Evolutionary conservation across 1,140 invertebrate species (phyloP).

Genomic region (Arctopsyche grandis): DNA sequence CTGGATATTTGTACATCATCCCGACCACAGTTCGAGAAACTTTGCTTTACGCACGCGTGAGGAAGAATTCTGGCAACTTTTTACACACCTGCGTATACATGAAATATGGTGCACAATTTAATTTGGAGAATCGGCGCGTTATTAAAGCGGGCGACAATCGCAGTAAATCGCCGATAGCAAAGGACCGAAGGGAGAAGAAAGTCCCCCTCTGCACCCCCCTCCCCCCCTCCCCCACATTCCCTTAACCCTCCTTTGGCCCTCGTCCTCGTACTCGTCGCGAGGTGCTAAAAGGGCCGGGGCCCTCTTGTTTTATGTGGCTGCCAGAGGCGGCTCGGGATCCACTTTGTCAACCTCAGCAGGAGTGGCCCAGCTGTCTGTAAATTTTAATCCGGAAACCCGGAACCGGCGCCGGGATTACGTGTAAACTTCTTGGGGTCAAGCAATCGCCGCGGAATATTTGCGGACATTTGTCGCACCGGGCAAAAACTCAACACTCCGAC

Average conservation of each 20-base stretch:
- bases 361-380: constrained; percentile 8
- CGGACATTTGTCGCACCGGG: constrained; percentile 3
- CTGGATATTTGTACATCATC: too few species aligned
- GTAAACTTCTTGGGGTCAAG: constrained; percentile 4
- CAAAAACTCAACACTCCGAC: neutral
- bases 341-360: constrained; percentile 2
- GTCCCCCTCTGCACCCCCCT: too few species aligned
- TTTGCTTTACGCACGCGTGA: too few species aligned
- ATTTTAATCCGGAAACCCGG: constrained; percentile 2
- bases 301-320: neutral
- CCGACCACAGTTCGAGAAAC: too few species aligned
- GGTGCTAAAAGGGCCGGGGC: neutral
- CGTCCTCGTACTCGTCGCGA: neutral
- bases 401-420: neutral
- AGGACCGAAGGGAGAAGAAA: too few species aligned
- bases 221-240: too few species aligned
- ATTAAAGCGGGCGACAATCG: neutral
- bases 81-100: too few species aligned
- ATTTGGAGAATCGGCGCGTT: neutral
- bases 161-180: neutral
- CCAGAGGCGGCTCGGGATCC: neutral
- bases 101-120: neutral
- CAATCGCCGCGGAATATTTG: constrained; percentile 19
- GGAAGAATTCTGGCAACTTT: too few species aligned
- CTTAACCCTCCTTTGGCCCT: too few species aligned